Conservation (phyloP, 2,797 vertebrate genomes). For the Cheirogaleus major region DNA sequence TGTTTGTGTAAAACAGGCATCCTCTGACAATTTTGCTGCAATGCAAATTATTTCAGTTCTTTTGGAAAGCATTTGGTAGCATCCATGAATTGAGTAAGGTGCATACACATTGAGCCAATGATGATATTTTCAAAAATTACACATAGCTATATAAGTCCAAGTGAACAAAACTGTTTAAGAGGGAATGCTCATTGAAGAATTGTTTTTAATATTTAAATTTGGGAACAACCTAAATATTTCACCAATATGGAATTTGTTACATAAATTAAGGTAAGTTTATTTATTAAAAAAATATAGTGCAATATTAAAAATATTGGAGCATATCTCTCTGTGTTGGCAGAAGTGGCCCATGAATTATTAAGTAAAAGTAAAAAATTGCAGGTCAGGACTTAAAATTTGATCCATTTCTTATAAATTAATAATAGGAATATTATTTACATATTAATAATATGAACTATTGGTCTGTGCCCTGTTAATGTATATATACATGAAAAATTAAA, state of each 20-base stretch:
- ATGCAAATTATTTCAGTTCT: neutral
- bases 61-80: neutral
- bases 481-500: neutral
- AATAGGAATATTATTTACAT: neutral
- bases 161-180: neutral
- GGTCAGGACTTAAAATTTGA: neutral
- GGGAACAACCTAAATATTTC: neutral
- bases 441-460: neutral
- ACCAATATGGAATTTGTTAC: neutral
- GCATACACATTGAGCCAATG: neutral
- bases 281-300: neutral
- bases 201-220: neutral
- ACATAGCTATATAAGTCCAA: neutral
- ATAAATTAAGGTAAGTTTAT: neutral
- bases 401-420: neutral
- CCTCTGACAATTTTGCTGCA: neutral
- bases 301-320: neutral
- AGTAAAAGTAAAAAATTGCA: neutral
- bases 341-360: neutral
- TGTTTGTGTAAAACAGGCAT: neutral
- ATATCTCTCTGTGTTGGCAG: neutral
- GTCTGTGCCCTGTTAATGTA: neutral
- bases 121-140: neutral
- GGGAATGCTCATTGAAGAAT: neutral
- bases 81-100: neutral